These are phyloP conservation scores for Onychomys arenicola DNA, from an alignment of 2,797 vertebrate genomes.

Conservation along the genomic window DNA sequence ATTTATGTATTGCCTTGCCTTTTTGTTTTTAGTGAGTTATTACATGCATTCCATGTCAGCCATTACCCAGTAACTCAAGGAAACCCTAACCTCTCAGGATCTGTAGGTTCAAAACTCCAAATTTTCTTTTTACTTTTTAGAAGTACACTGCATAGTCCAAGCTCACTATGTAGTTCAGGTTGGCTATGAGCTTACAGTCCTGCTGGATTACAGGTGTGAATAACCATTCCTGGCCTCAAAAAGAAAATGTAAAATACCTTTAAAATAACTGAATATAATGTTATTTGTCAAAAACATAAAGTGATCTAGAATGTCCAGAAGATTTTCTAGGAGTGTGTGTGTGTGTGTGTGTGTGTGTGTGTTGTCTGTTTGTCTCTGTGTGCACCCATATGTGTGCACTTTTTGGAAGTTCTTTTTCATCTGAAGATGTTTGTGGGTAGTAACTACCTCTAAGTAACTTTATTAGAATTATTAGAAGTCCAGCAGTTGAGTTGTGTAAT, in stretches of 20 bases:
- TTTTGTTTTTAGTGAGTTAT: slow-evolving; percentile 59
- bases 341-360: background rate
- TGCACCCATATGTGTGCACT: background rate
- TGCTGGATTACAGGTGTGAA: background rate
- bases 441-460: slow-evolving; percentile 1
- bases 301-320: background rate
- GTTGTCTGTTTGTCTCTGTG: background rate
- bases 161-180: background rate
- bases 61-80: slow-evolving; percentile 34
- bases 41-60: background rate
- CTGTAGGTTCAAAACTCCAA: slow-evolving; percentile 12
- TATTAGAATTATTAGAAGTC: slow-evolving; percentile 28
- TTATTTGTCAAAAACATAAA: slow-evolving; percentile 38
- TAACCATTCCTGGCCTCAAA: background rate
- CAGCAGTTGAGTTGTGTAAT: background rate
- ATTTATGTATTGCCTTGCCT: slow-evolving; percentile 28
- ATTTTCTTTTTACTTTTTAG: background rate
- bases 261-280: slow-evolving; percentile 1
- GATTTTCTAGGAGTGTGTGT: slow-evolving; percentile 18
- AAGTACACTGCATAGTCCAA: background rate
- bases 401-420: slow-evolving; percentile 9
- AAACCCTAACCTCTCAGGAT: slow-evolving; percentile 25
- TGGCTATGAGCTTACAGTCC: background rate
- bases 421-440: background rate
- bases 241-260: background rate